Base-by-base conservation (phyloP, 1,140 invertebrate genomes). In the Ericerus pela region DNA sequence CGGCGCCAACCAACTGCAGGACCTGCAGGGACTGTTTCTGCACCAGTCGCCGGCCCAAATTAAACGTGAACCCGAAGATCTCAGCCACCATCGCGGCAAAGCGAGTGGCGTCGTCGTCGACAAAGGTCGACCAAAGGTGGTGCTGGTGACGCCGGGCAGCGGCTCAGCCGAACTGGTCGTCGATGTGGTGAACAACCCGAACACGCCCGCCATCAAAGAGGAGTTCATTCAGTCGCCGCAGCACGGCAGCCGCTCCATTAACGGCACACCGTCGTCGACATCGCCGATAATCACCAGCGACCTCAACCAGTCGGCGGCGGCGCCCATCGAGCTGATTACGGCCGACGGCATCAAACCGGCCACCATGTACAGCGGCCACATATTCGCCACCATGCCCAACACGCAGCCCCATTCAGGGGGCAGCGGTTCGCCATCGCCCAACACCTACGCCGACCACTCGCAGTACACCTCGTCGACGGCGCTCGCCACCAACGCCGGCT, bases 1-100 rank as follows among this genome's bases (percentile, higher is more conserved):
- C 57, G 59, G 67, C 55, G 72, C 69, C 53, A 67, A 68, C 59
- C 74, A 75, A 59, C 67, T 77, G 29, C 71, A 71, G 58, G 78
- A 78, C 64, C 73, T 79, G 36, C 76, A 77, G 65, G 76, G 77
- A 63, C 75, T 79, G 65, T 78, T 78, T 65, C 72, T 78, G 60
- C 76, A 77, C 62, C 76, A 75, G 58, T 75, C 76, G 57, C 61
- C 74, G 65, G 61, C 73, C 68, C 62, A 67, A 20, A 74, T 81
- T 33, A 80, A 81, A 66, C 72, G 78, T 53, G 79, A 82, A 64
- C 79, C 79, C 33, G 79, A 81, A 66, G 79, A 82, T 62, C 68
- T 77, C 38, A 76, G 74, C 61, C 70, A 73, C 57, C 72, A 72
- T 51, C 56, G 68, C 29, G 69, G 69, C 58, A 60, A 65, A 43